Evolutionary conservation across 2,888 invertebrate genomes (phyloP).

Genomic region (Dasysyrphus tricinctus): DNA sequence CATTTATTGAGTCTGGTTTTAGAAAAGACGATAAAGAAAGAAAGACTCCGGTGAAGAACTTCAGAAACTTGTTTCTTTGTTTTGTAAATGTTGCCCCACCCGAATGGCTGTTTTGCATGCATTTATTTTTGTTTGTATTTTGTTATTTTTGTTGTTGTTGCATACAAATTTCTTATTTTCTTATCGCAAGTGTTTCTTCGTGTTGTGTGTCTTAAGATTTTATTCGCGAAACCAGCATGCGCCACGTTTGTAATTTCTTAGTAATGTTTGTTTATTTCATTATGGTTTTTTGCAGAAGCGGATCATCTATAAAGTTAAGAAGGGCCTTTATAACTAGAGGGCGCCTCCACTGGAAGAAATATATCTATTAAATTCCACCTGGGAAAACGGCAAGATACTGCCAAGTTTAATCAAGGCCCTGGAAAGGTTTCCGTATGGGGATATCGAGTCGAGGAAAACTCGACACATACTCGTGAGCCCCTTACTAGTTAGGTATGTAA

Average conservation of each 20-base stretch:
- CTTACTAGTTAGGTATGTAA: too few species aligned
- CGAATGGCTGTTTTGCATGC: constrained; percentile 29
- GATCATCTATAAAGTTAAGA: neutral
- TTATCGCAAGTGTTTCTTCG: constrained; percentile 18
- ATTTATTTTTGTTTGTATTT: neutral
- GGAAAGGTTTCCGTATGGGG: too few species aligned
- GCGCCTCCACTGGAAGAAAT: too few species aligned
- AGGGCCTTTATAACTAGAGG: too few species aligned
- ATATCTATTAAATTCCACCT: too few species aligned
- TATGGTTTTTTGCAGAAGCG: neutral
- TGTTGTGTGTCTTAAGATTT: neutral
- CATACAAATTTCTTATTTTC: constrained; percentile 12
- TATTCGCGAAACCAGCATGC: constrained; percentile 1
- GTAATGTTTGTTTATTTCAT: neutral
- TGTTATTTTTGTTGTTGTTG: neutral
- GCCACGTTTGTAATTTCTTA: constrained; percentile 4
- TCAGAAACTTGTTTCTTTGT: constrained; percentile 24
- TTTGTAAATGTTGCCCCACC: constrained; percentile 22
- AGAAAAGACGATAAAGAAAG: neutral
- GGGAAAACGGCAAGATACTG: too few species aligned
- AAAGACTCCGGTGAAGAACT: neutral
- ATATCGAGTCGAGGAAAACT: too few species aligned
- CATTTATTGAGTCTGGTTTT: constrained; percentile 9
- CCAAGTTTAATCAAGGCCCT: too few species aligned
- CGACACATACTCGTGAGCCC: too few species aligned